These are phyloP conservation scores for Girardinichthys multiradiatus DNA, from an alignment of 2,113 vertebrate genomes.

Conservation along the genomic window DNA sequence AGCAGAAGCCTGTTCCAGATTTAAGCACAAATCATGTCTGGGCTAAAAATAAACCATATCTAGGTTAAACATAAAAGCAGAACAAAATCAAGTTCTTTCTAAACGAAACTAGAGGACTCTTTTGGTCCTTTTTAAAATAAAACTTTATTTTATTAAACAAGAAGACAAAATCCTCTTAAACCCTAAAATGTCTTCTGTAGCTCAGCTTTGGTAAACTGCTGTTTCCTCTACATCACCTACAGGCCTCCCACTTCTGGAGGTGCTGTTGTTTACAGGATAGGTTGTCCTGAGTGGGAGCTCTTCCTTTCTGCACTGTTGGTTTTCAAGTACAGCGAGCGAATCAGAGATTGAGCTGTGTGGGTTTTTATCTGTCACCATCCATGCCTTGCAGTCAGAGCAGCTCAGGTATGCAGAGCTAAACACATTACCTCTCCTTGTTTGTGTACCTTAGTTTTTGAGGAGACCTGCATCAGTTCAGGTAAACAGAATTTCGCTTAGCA, in stretches of 20 bases:
- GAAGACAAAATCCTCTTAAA: background rate
- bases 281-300: conserved; percentile 47
- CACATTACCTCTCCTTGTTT: conserved; percentile 3
- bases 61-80: conserved; percentile 5
- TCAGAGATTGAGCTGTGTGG: conserved; percentile 51
- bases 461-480: background rate
- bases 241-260: conserved; percentile 51
- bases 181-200: background rate
- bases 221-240: background rate
- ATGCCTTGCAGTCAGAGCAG: conserved; percentile 13
- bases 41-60: conserved; percentile 13
- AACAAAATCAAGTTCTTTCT: background rate
- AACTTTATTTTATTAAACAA: no score
- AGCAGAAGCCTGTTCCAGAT: background rate
- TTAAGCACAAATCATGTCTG: background rate
- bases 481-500: background rate
- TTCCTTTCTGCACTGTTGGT: conserved; percentile 21
- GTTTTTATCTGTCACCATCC: conserved; percentile 47
- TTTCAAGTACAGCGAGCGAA: conserved; percentile 32
- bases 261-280: conserved; percentile 17
- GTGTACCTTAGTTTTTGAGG: background rate
- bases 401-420: conserved; percentile 24
- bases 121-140: background rate
- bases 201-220: conserved; percentile 3
- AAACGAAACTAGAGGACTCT: background rate